A percentile compares a stretch with the other conserved stretches of the same genome.
phyloP scores from a whole-genome alignment of 2,113 vertebrate species.

The Microtus pennsylvanicus region DNA sequence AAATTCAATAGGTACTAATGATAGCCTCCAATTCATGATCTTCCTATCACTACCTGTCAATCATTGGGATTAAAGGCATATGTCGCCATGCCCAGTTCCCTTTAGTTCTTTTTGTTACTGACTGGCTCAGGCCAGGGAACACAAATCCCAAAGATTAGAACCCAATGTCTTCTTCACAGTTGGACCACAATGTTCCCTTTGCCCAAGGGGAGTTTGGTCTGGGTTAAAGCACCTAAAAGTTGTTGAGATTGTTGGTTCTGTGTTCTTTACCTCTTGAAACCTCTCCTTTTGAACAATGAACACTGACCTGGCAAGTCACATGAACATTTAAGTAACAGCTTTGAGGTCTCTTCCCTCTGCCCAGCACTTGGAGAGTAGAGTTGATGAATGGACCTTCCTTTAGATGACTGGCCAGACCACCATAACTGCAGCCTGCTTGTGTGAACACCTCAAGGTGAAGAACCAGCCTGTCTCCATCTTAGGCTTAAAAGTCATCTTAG shows the following conservation, averaged over 20 bases:
- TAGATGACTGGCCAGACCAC: too few relatives aligned
- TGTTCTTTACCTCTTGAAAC: accelerated
- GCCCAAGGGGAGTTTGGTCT: too few relatives aligned
- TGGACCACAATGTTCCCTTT: too few relatives aligned
- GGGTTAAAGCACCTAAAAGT: neutral
- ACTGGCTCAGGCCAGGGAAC: neutral
- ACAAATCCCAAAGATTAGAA: neutral
- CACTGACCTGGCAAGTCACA: neutral
- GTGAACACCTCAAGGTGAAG: neutral
- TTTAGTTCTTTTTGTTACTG: too few relatives aligned
- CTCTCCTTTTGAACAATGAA: neutral
- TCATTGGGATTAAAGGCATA: neutral
- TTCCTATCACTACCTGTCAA: neutral
- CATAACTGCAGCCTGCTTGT: neutral
- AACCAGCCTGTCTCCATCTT: too few relatives aligned
- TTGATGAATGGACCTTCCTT: neutral
- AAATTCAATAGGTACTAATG: neutral
- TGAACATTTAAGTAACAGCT: too few relatives aligned
- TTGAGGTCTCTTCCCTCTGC: accelerated
- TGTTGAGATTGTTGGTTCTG: neutral
- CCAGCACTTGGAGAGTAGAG: accelerated
- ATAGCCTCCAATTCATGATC: accelerated
- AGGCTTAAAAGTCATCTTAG: too few relatives aligned
- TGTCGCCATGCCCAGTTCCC: neutral
- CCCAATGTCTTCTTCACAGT: too few relatives aligned